Conservation (phyloP, 1,140 invertebrate genomes). For the Eumeta japonica region DNA sequence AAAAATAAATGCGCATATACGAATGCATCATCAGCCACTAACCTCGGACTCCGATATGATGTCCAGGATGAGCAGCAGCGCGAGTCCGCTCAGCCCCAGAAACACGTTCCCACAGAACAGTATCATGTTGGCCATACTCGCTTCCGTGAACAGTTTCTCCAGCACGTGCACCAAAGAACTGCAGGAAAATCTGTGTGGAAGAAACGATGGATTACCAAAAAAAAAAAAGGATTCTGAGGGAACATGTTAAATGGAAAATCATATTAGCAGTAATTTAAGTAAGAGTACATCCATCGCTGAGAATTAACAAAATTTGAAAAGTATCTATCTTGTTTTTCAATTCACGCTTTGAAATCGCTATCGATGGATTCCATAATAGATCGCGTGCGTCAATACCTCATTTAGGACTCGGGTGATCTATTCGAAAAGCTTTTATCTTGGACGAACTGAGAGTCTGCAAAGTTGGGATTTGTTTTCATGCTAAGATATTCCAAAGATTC, state of each 20-base stretch:
- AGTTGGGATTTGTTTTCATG: no score
- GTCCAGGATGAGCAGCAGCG: constrained; percentile 63
- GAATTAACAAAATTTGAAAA: no score
- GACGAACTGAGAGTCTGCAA: no score
- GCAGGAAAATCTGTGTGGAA: constrained; percentile 45
- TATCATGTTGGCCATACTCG: constrained; percentile 65
- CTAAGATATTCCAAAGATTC: no score
- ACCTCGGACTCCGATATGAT: constrained; percentile 62
- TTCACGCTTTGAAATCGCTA: no score
- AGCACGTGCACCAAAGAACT: constrained; percentile 57
- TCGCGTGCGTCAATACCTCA: no score
- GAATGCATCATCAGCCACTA: constrained; percentile 9
- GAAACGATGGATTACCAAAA: neutral
- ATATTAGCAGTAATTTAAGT: neutral
- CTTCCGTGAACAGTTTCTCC: constrained; percentile 63
- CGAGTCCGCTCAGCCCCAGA: constrained; percentile 59
- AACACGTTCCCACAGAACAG: constrained; percentile 67
- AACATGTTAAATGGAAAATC: no score
- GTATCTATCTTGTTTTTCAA: no score
- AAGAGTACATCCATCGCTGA: no score
- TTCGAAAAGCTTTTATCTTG: neutral
- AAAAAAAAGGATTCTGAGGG: no score
- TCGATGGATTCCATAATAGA: no score
- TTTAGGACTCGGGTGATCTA: no score
- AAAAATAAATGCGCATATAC: constrained; percentile 1